Percentiles rank a stretch among this genome's conserved stretches.
phyloP scores from a whole-genome alignment of 2,888 invertebrate genomes.

The Pammene fasciana region DNA sequence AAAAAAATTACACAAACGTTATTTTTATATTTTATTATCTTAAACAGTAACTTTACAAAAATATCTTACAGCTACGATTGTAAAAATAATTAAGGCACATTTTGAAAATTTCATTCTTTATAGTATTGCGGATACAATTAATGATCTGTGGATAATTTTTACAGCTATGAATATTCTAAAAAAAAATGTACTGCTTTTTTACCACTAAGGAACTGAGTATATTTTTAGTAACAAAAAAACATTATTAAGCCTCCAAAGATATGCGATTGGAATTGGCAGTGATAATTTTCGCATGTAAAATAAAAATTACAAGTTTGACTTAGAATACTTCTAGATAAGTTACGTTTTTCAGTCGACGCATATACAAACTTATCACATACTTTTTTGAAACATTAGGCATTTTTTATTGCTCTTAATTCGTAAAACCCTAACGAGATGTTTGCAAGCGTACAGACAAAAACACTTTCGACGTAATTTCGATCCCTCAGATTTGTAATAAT shows the following conservation, averaged over 20 bases:
- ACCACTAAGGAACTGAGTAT: slow-evolving; percentile 37
- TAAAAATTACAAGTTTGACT: slow-evolving; percentile 52
- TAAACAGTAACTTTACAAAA: slow-evolving; percentile 55
- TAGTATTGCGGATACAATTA: slow-evolving; percentile 3
- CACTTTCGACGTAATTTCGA: neutral
- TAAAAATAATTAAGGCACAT: slow-evolving; percentile 69
- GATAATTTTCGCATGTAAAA: slow-evolving; percentile 48
- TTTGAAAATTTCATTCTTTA: slow-evolving; percentile 48
- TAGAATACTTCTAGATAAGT: slow-evolving; percentile 50
- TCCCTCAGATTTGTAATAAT: slow-evolving; percentile 3
- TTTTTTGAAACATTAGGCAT: slow-evolving; percentile 17
- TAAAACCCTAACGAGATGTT: neutral
- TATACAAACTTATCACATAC: slow-evolving; percentile 47
- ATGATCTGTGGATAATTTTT: slow-evolving; percentile 26
- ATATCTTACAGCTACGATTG: slow-evolving; percentile 56
- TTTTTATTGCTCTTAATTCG: slow-evolving; percentile 12
- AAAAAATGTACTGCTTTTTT: slow-evolving; percentile 7
- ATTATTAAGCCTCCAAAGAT: slow-evolving; percentile 42
- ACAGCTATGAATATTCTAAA: slow-evolving; percentile 8
- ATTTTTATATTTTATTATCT: slow-evolving; percentile 52
- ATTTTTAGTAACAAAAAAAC: slow-evolving; percentile 43
- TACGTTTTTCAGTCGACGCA: slow-evolving; percentile 56
- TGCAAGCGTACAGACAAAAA: slow-evolving; percentile 7
- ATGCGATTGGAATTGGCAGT: slow-evolving; percentile 65
- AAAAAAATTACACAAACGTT: slow-evolving; percentile 39